phyloP scores from a whole-genome alignment of 2,797 vertebrate species.

The Lepidocolaptes lacrymiger region DNA sequence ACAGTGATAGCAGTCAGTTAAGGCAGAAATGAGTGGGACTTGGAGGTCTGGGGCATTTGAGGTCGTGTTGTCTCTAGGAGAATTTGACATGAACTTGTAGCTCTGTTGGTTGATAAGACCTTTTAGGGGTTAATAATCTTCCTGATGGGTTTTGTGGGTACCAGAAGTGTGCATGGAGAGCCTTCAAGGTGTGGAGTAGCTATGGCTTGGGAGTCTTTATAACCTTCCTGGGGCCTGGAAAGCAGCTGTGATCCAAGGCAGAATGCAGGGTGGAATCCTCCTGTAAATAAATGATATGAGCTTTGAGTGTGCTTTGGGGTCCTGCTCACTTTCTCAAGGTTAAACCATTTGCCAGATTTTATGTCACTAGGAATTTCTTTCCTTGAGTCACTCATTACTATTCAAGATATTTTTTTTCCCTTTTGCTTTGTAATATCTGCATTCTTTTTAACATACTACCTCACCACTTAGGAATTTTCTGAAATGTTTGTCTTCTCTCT shows the following conservation, averaged over 20 bases:
- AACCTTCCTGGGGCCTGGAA: background rate
- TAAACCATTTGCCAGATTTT: background rate
- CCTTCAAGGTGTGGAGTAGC: background rate
- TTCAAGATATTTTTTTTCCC: background rate
- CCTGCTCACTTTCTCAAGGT: background rate
- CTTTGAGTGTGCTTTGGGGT: background rate
- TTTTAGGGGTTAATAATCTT: background rate
- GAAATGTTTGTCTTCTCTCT: background rate
- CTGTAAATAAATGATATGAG: background rate
- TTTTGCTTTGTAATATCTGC: background rate
- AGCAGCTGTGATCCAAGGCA: background rate
- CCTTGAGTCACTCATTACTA: accelerated
- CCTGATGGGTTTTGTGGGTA: background rate
- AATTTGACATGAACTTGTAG: background rate
- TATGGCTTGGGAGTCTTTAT: background rate
- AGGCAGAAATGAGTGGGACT: background rate
- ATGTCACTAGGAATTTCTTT: background rate
- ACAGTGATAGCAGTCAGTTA: background rate
- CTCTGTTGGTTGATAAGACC: background rate
- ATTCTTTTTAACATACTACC: background rate
- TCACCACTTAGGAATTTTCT: background rate
- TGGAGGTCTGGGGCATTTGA: background rate
- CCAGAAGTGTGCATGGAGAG: background rate
- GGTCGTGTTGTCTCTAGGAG: accelerated
- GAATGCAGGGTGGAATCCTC: background rate